phyloP scores from a whole-genome alignment of 2,113 vertebrate genomes.

The Mastomys coucha region DNA sequence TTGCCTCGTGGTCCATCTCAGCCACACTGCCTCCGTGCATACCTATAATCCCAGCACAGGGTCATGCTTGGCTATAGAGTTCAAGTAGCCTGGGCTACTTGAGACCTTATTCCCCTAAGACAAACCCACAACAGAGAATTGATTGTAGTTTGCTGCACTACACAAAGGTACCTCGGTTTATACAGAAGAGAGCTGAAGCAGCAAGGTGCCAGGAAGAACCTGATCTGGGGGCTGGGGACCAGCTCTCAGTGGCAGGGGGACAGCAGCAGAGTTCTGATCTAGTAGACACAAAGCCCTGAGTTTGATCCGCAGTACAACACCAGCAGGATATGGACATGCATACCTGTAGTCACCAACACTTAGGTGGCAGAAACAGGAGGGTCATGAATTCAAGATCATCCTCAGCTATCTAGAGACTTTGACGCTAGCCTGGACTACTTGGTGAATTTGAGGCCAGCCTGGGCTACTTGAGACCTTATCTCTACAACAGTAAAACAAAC shows the following conservation, averaged over 20 bases:
- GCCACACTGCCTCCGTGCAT: neutral
- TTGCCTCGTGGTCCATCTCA: fast-evolving
- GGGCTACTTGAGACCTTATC: neutral
- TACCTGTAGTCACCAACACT: neutral
- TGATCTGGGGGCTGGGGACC: neutral
- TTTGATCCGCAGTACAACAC: neutral
- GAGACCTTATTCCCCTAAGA: neutral
- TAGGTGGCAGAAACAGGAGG: neutral
- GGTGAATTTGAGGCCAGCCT: neutral
- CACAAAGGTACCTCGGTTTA: neutral
- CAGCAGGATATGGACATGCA: neutral
- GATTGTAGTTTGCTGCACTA: fast-evolving
- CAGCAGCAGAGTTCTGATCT: neutral
- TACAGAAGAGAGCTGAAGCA: fast-evolving
- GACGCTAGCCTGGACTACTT: neutral
- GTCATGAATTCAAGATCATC: neutral
- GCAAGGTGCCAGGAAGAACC: neutral
- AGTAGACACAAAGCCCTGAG: neutral
- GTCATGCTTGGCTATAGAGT: neutral
- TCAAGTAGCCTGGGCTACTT: neutral
- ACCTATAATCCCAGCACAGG: neutral
- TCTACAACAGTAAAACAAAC: neutral
- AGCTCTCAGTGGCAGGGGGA: too few relatives aligned
- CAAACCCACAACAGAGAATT: neutral
- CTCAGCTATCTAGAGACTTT: neutral